Base-by-base conservation (phyloP, 1,140 invertebrate genomes). In the Centruroides sculpturatus region DNA sequence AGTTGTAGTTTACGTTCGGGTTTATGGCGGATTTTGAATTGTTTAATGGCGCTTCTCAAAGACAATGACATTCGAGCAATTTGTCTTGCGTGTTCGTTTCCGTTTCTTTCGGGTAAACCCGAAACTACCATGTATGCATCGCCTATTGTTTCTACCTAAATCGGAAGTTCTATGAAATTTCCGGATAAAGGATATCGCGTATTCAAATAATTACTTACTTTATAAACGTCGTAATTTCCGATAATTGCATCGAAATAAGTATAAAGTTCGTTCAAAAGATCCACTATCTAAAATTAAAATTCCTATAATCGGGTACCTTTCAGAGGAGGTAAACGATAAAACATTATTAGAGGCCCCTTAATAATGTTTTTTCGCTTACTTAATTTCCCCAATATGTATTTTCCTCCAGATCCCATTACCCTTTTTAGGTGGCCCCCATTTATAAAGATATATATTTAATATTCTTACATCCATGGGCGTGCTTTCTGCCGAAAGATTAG, bases 211-310 rank as follows among this genome's bases (percentile, higher is more conserved):
- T 11, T 47, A 64, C 70, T 77, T 74, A 96, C 93, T 82, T 99
- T 99, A 74, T 99, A 99, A 8, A 98, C 93, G 76, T 98, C 92
- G 69, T 92, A 98, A 68, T 94, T 86, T 72, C 92, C 93, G 62
- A 98, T 92, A 66, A 96, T 92, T 1, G 87, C 89, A 74, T 99
- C 95, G 74, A 97, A 97, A 61, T 91, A 80, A 53, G 92, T 94
- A 73, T 96, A 97, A 67, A 97, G 80, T 76, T 94, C 91, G 77
- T 96, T 95, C 58, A 97, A 80, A 74, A 97, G 91, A 75, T 91
- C 92, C 49, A 97, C 91, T 66, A 85, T 83, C 64, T 68, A 53
- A 8, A 53, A 7, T 53, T 53, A 6, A 5, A 53, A 53, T 23
- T 23, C 23, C 23, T 23, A 23, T 23, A 23, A 23, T 23, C 23